Evolutionary conservation across 2,888 invertebrate species (phyloP).

Genomic region (Gandaritis pyraliata): DNA sequence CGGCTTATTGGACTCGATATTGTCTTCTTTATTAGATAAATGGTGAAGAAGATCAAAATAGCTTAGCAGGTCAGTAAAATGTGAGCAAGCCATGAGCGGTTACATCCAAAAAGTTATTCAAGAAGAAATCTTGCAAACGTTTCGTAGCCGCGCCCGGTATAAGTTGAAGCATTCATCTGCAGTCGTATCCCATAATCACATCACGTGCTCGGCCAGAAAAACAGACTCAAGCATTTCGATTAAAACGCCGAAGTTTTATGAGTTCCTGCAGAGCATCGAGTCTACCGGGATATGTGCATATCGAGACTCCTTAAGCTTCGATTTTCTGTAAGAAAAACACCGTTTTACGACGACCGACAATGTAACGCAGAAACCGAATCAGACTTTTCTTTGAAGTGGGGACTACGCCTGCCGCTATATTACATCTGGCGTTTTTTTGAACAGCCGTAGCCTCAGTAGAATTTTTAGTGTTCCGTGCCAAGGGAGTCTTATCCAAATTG

Average conservation of each 20-base stretch:
- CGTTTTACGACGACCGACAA: neutral
- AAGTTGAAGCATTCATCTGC: slow-evolving; percentile 22
- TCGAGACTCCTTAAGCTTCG: slow-evolving; percentile 59
- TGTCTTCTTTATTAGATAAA: slow-evolving; percentile 49
- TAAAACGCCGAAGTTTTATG: slow-evolving; percentile 69
- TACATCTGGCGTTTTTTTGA: neutral
- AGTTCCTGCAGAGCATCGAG: slow-evolving; percentile 47
- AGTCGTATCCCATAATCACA: slow-evolving; percentile 37
- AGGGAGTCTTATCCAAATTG: slow-evolving; percentile 78
- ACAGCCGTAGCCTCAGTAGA: slow-evolving; percentile 59
- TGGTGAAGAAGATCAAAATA: slow-evolving; percentile 26
- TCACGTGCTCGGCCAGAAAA: slow-evolving; percentile 39
- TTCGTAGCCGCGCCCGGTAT: neutral
- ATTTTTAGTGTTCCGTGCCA: slow-evolving; percentile 71
- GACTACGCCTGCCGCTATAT: neutral
- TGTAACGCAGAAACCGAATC: too few species aligned
- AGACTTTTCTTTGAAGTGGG: neutral
- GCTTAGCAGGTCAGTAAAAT: slow-evolving; percentile 15
- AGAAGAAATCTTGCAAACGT: slow-evolving; percentile 9
- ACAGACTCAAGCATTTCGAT: slow-evolving; percentile 55
- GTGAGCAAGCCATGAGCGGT: neutral
- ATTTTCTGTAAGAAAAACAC: neutral
- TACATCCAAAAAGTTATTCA: neutral
- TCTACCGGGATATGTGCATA: slow-evolving; percentile 63
- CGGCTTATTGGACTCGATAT: slow-evolving; percentile 57